phyloP scores from a whole-genome alignment of 1,140 invertebrate genomes.

The Octopus sinensis region DNA sequence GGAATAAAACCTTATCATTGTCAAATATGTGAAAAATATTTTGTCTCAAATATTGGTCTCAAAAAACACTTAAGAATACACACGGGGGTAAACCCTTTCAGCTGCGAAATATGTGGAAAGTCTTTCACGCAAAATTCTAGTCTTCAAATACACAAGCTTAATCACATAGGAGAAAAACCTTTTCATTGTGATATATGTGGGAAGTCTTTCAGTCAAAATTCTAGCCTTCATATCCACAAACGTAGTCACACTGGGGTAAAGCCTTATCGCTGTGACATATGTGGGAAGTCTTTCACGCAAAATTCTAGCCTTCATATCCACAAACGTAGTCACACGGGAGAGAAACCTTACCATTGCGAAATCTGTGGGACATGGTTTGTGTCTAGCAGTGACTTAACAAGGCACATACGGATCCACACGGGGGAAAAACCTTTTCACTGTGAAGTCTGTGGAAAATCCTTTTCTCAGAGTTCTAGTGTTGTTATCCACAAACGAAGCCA shows the following conservation, averaged over 20 bases:
- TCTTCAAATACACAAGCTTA: background rate
- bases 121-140: background rate
- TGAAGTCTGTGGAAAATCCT: background rate
- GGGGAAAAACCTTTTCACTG: conserved; percentile 9
- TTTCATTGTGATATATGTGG: conserved; percentile 14
- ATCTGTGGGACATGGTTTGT: too few species aligned
- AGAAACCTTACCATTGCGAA: too few species aligned
- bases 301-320: background rate
- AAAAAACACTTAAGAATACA: background rate
- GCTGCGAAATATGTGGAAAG: background rate
- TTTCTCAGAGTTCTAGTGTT: background rate
- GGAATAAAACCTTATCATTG: background rate
- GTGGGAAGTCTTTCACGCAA: conserved; percentile 8
- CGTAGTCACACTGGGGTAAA: conserved; percentile 12
- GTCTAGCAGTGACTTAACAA: too few species aligned
- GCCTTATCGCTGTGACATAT: background rate
- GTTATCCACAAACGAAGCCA: conserved; percentile 2
- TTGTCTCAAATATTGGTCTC: background rate
- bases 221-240: background rate
- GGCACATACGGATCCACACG: too few species aligned
- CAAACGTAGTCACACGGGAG: background rate
- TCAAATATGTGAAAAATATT: background rate
- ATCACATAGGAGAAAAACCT: background rate
- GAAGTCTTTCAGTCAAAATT: background rate
- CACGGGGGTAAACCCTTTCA: background rate